These are phyloP conservation scores for Tortrix viridana DNA, from an alignment of 2,888 invertebrate genomes.

Conservation along the genomic window DNA sequence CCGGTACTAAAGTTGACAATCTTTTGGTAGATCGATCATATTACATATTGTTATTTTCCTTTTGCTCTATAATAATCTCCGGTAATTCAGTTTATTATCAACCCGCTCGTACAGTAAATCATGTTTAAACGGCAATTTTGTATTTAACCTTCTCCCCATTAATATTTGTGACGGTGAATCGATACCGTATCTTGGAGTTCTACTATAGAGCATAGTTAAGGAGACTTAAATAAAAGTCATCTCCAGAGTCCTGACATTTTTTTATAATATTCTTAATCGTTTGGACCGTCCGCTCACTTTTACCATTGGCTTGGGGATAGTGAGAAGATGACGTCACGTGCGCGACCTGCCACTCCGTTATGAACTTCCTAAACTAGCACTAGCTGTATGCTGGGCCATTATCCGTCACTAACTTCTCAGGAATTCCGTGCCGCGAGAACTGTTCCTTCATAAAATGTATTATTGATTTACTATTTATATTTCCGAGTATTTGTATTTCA, in stretches of 20 bases:
- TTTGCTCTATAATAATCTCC: not conserved
- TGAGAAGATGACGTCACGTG: conserved; percentile 33
- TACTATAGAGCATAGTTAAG: not conserved
- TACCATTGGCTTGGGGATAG: conserved; percentile 30
- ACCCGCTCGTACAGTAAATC: not conserved
- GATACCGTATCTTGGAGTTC: not conserved
- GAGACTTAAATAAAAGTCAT: not conserved
- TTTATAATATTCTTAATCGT: conserved; percentile 5
- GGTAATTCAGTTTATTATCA: conserved; percentile 1
- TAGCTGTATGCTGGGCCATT: conserved; percentile 34
- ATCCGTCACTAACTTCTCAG: conserved; percentile 31
- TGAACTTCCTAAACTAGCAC: conserved; percentile 30
- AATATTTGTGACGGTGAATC: conserved; percentile 9
- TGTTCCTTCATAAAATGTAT: conserved; percentile 25
- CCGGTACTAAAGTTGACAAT: conserved; percentile 6
- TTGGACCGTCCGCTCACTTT: conserved; percentile 21
- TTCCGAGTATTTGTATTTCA: conserved; percentile 18
- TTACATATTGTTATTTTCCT: not conserved
- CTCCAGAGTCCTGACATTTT: not conserved
- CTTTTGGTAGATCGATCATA: conserved; percentile 1
- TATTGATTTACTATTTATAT: conserved; percentile 17
- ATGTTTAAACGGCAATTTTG: conserved; percentile 5
- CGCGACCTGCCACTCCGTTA: conserved; percentile 24
- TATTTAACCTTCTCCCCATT: conserved; percentile 12
- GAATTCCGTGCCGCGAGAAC: conserved; percentile 37